Evolutionary conservation across 1,140 invertebrate species (phyloP), one percentile per base, ranked within the genome.

Genomic region (Parapsyche elsis): DNA sequence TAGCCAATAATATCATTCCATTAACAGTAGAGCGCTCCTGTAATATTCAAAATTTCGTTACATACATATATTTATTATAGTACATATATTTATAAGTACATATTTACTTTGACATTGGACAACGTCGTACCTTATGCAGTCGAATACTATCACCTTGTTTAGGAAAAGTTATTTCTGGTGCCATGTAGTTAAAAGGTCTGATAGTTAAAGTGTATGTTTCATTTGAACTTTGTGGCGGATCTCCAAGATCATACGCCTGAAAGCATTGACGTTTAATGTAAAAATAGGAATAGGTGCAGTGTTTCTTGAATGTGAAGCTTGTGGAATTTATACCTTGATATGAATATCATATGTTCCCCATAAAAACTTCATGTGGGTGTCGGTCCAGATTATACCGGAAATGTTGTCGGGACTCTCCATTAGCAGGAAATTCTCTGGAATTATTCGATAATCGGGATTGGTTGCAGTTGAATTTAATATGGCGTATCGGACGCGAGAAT

Each of bases 341-440:
- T 84, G 83, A 26, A 91, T 85, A 14, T 81, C 84, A 79, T 89
- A 90, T 10, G 85, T 87, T 23, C 91, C 91, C 87, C 90, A 91
- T 80, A 86, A 90, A 5, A 88, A 88, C 83, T 85, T 88, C 10
- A 91, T 84, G 59, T 86, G 83, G 74, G 86, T 84, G 0, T 82
- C 79, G 0, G 88, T 86, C 26, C 84, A 84, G 5, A 91, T 84
- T 44, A 87, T 84, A 0, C 88, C 89, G 9, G 85, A 84, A 61
- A 86, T 85, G 71, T 87, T 86, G 23, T 86, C 71, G 4, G 84
- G 80, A 74, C 86, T 86, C 12, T 84, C 76, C 38, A 91, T 88
- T 23, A 71, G 77, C 84, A 91, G 89, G 9, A 90, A 85, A 14
- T 86, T 78, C 23, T 80, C 24, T 16, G 86, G 87, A 26, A 87